Base-by-base conservation (phyloP, 2,113 vertebrate genomes). In the Tetrax tetrax region DNA sequence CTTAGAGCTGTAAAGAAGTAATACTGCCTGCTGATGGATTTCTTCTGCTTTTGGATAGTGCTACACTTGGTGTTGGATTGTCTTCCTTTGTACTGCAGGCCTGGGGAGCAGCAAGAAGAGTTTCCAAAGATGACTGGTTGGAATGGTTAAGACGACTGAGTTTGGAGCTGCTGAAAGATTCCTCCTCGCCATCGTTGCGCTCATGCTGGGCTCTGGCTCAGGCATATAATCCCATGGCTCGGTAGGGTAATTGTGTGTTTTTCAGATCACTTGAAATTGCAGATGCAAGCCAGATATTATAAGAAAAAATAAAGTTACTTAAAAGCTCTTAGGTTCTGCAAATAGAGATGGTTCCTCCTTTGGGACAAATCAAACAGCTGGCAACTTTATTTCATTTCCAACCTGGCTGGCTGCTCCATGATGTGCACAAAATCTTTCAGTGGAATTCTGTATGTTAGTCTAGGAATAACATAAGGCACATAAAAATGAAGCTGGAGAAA, bases 111-210 rank as follows among this genome's bases (percentile, higher is more conserved):
- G 99, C 99, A 85, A 98, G 99, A 59, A 99, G 99, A 97, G 99
- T 99, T 93, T 99, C 99, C 96, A 99, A 99, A 96, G 99, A 99
- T 37, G 99, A 99, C 95, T 99, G 99, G 99, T 97, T 99, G 95
- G 99, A 99, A 69, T 99, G 99, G 99, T 97, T 99, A 82, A 97
- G 99, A 60, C 96, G 99, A 14, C 97, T 99, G 94, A 99, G 99
- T 82, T 98, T 99, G 75, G 99, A 99, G 92, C 97, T 99, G 93
- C 98, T 99, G 76, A 99, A 99, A 94, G 99, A 99, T 95, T 99
- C 99, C 4, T 99, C 99, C 2, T 99, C 99, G 0, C 99, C 99
- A 4, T 99, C 99, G 20, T 97, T 99, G 94, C 98, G 99, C 43
- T 99, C 99, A 0, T 99, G 99, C 96, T 99, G 99, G 99, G 99